These are phyloP conservation scores for Netelia inedita DNA, from an alignment of 2,888 invertebrate genomes.

Conservation along the genomic window DNA sequence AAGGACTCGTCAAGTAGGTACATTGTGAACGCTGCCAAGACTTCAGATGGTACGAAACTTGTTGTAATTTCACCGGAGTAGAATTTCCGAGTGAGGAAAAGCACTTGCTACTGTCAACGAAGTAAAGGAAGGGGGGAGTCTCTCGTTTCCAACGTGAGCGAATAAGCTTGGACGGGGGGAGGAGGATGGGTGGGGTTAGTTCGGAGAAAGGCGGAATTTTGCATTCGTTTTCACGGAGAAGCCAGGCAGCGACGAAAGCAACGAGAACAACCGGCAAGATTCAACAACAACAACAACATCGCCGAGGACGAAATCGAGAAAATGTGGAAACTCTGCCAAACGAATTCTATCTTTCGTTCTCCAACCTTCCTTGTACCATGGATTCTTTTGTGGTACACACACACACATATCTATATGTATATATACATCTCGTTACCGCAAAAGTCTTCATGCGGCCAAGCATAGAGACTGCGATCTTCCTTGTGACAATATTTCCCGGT, in stretches of 20 bases:
- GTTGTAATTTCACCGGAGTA: neutral
- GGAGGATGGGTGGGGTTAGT: neutral
- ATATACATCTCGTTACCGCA: constrained; percentile 10
- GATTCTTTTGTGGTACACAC: neutral
- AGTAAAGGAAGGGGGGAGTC: neutral
- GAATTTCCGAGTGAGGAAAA: constrained; percentile 11
- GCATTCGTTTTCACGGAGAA: constrained; percentile 5
- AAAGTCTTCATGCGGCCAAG: neutral
- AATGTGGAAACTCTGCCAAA: constrained; percentile 19
- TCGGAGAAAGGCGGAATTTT: neutral
- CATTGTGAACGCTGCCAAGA: neutral
- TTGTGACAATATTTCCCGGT: constrained; percentile 24
- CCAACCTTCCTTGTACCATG: neutral
- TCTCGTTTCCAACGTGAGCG: constrained; percentile 11
- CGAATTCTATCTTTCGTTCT: constrained; percentile 43
- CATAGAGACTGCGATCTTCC: neutral
- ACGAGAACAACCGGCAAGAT: constrained; percentile 15
- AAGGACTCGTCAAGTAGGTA: neutral
- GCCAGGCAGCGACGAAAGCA: constrained; percentile 14
- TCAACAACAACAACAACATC: constrained; percentile 11
- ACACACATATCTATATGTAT: neutral
- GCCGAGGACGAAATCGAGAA: neutral
- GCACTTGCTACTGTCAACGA: constrained; percentile 3
- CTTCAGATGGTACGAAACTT: neutral
- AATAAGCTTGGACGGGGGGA: constrained; percentile 11